These are phyloP conservation scores for Anas capensis DNA, from an alignment of 2,797 vertebrate species.

Conservation along the genomic window DNA sequence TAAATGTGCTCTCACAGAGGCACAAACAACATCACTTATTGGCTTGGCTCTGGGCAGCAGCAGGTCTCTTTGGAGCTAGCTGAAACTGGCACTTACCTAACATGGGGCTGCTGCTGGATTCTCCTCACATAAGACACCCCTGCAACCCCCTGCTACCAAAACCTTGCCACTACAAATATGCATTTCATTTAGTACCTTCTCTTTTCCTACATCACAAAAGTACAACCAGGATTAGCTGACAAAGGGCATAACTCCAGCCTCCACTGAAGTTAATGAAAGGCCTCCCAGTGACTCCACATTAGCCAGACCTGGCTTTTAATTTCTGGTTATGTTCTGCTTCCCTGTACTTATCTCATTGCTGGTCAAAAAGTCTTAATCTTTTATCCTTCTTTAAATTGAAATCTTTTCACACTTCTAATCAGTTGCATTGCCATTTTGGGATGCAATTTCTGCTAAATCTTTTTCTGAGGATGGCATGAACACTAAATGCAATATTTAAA, in stretches of 20 bases:
- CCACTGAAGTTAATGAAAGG: background rate
- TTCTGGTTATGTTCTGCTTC: background rate
- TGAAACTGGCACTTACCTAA: no score
- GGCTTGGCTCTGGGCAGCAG: no score
- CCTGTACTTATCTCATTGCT: background rate
- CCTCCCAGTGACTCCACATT: background rate
- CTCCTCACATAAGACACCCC: no score
- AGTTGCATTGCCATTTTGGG: background rate
- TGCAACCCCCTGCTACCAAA: no score
- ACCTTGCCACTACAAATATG: no score
- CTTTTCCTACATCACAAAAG: background rate
- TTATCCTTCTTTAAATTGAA: background rate
- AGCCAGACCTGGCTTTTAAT: background rate
- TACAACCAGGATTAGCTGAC: background rate
- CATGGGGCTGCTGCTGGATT: no score
- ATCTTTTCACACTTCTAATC: background rate
- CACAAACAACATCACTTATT: no score
- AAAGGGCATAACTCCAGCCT: background rate
- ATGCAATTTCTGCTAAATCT: background rate
- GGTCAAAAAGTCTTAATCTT: background rate
- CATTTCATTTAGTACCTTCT: background rate
- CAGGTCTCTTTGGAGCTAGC: no score
- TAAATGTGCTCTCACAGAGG: no score
- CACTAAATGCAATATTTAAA: conserved; percentile 13
- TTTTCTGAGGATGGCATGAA: conserved; percentile 5